A percentile compares a stretch with the other conserved stretches of the same genome.
Conservation (phyloP, 2,888 invertebrate species). For the Crematogaster levior region DNA sequence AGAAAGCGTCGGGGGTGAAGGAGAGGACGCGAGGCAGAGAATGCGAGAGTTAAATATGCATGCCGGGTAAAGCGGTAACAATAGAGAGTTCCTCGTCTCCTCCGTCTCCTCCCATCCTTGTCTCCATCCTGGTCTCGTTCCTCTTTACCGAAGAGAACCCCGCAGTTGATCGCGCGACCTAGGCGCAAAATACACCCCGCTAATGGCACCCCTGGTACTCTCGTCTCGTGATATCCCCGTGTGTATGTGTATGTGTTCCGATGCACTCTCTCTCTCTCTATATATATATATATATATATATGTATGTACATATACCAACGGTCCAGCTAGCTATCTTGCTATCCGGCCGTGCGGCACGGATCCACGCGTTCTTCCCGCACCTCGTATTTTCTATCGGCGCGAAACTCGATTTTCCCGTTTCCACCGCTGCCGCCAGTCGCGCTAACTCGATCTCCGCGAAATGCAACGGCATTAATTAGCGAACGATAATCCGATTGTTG, state of each 20-base stretch:
- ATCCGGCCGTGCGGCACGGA: not conserved
- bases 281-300: conserved; percentile 5
- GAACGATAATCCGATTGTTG: conserved; percentile 47
- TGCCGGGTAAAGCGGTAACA: conserved; percentile 81
- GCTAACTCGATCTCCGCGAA: conserved; percentile 42
- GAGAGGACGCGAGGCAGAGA: conserved; percentile 48
- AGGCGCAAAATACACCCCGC: conserved; percentile 81
- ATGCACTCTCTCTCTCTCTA: not conserved
- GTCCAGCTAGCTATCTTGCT: conserved; percentile 14
- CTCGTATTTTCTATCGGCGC: conserved; percentile 41
- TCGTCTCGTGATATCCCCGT: conserved; percentile 69
- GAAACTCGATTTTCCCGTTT: conserved; percentile 42
- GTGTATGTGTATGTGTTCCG: conserved; percentile 55
- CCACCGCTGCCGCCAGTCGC: not conserved
- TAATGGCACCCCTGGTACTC: conserved; percentile 80
- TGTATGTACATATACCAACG: not conserved
- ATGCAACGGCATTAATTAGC: conserved; percentile 49
- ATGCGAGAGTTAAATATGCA: conserved; percentile 80
- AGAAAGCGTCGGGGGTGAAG: conserved; percentile 40
- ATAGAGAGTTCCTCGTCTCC: conserved; percentile 73
- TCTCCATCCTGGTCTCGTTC: conserved; percentile 10
- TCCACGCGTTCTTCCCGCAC: conserved; percentile 31
- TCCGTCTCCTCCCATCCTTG: conserved; percentile 13
- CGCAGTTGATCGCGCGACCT: conserved; percentile 79
- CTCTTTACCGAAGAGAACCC: conserved; percentile 60